phyloP scores from a whole-genome alignment of 2,797 vertebrate genomes.

The Uromys caudimaculatus region DNA sequence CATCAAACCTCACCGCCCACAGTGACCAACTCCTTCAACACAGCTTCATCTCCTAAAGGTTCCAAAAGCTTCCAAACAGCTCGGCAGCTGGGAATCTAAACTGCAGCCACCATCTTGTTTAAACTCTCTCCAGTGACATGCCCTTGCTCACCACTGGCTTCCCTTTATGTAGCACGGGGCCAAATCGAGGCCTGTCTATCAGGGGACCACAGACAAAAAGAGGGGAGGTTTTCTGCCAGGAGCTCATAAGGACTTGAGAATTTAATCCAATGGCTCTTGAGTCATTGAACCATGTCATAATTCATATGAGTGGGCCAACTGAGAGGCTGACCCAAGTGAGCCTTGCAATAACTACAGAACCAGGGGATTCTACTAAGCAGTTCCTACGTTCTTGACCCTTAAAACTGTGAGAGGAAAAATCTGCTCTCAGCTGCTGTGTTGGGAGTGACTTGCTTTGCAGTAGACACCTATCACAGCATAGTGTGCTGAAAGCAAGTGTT shows the following conservation, averaged over 20 bases:
- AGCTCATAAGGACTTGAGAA: not conserved
- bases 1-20: not conserved
- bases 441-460: not conserved
- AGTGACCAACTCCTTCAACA: not conserved
- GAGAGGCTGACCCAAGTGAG: not conserved
- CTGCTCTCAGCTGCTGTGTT: too few species aligned
- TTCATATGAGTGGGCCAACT: too few species aligned
- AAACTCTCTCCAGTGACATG: not conserved
- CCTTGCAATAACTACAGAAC: not conserved
- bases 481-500: not conserved
- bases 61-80: not conserved
- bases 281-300: not conserved
- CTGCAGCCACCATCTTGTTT: not conserved
- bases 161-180: not conserved
- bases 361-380: not conserved
- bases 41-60: not conserved
- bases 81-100: not conserved
- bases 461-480: too few species aligned
- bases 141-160: not conserved
- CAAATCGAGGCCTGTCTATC: not conserved
- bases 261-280: not conserved
- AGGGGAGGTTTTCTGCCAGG: not conserved
- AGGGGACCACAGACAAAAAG: not conserved
- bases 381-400: not conserved
- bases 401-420: not conserved